A percentile compares a stretch with the other conserved stretches of the same genome.
phyloP scores from a whole-genome alignment of 2,888 invertebrate species.

The Trichogramma dendrolimi region DNA sequence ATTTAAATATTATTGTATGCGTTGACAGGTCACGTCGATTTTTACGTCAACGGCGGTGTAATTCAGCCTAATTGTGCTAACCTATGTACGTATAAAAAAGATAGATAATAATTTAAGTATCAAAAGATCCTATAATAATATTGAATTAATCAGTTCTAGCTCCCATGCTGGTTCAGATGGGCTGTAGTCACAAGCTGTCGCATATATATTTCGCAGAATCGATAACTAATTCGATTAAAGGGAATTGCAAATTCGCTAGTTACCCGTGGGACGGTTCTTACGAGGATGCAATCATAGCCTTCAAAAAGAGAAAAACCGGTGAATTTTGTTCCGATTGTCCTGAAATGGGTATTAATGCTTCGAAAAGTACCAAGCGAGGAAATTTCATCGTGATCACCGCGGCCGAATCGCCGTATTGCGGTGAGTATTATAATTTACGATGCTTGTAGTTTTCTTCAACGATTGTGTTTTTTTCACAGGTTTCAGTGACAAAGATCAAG shows the following conservation, averaged over 20 bases:
- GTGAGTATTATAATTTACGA: background rate
- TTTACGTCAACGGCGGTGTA: conserved; percentile 66
- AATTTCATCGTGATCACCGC: background rate
- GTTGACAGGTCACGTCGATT: conserved; percentile 56
- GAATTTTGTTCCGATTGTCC: background rate
- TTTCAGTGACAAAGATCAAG: no score
- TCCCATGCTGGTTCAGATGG: background rate
- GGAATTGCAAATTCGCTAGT: background rate
- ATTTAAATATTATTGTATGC: background rate
- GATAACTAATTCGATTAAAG: background rate
- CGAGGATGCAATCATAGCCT: background rate
- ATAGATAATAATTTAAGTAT: conserved; percentile 8
- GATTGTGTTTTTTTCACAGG: no score
- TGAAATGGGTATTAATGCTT: background rate
- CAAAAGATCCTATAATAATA: no score
- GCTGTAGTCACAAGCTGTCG: background rate
- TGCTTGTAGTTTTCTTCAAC: no score
- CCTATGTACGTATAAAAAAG: conserved; percentile 51
- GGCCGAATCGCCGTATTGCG: background rate
- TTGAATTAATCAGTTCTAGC: no score
- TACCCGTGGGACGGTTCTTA: background rate
- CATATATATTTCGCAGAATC: background rate
- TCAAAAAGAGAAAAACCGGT: background rate
- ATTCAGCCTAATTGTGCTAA: conserved; percentile 54
- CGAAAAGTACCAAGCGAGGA: background rate